Evolutionary conservation across 2,888 invertebrate species (phyloP), one percentile per base, ranked within the genome.

Genomic region (Lepas anatifera): DNA sequence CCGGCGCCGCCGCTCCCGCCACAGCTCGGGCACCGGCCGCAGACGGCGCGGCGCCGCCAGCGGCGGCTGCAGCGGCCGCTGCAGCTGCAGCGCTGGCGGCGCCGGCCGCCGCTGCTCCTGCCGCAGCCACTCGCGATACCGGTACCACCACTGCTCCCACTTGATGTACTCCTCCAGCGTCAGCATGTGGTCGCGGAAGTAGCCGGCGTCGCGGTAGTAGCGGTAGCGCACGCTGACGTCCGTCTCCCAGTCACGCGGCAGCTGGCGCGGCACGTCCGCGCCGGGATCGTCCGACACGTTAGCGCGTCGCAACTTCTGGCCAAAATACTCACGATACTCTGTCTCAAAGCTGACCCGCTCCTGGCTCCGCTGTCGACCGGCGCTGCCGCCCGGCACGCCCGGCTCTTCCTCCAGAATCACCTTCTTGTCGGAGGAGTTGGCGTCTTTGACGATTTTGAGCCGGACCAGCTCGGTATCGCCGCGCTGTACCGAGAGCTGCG

Each of bases 71-170:
- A 35, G 32, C 4, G 35, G 35, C 35, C 25, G 58, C 18, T 22
- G 58, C 22, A 22, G 32, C 58, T 35, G 22, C 32, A 58, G 13
- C 10, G 10, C 32, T n/a, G n/a, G n/a, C n/a, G n/a, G n/a, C n/a
- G n/a, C n/a, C 18, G 58, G 16, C 0, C 58, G 58, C 6, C 58
- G 58, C 83, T 78, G 89, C 89, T 58, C 58, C n/a, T 87, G 85
- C 74, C 92, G 91, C 76, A 92, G 80, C 92, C 92, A 93, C 79
- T 92, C 92, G 79, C 92, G 91, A 79, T 93, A 93, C 76, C 89
- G 88, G 82, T 92, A 92, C 92, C 92, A 93, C 93, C 93, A 93
- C 79, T 92, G 92, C 80, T 93, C 93, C 92, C 93, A 93, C 79
- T 92, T 92, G 72, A 92, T 86, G 78, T 92, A 93, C 80, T 93